A percentile compares a stretch with the other conserved stretches of the same genome.
These are phyloP conservation scores for Blastobasis adustella DNA, from an alignment of 2,888 invertebrate genomes.

Conservation along the genomic window DNA sequence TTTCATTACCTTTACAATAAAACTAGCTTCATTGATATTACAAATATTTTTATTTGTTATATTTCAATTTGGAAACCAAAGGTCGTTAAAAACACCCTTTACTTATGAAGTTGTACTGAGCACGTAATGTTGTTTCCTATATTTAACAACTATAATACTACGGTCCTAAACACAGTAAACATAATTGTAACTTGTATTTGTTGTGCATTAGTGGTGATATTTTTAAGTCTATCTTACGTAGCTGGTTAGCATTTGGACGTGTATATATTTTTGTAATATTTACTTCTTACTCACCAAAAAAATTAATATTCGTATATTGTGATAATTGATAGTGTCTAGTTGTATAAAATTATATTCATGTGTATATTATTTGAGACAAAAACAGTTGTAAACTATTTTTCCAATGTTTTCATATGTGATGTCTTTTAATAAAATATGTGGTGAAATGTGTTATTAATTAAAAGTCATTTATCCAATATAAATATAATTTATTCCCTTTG, in stretches of 20 bases:
- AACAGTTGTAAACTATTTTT: conserved; percentile 27
- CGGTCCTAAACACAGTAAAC: no score
- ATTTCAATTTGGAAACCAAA: no score
- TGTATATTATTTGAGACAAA: conserved; percentile 8
- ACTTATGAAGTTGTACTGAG: no score
- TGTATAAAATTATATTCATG: conserved; percentile 4
- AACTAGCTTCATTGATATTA: no score
- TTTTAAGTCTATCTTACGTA: conserved; percentile 5
- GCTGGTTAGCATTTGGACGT: no score
- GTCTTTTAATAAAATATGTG: conserved; percentile 35
- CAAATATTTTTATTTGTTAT: no score
- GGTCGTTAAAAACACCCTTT: no score
- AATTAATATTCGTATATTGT: conserved; percentile 14
- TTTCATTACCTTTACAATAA: no score
- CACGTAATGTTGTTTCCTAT: no score
- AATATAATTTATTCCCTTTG: conserved; percentile 13
- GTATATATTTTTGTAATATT: conserved; percentile 10
- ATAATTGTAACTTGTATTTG: no score
- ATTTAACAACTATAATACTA: no score
- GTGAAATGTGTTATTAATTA: conserved; percentile 13
- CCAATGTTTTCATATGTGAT: conserved; percentile 35
- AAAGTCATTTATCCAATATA: conserved; percentile 20
- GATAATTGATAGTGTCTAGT: conserved; percentile 7
- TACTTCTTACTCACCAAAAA: conserved; percentile 8
- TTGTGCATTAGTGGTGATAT: neutral